Evolutionary conservation across 2,888 invertebrate genomes (phyloP).

Genomic region (Cetonia aurata): DNA sequence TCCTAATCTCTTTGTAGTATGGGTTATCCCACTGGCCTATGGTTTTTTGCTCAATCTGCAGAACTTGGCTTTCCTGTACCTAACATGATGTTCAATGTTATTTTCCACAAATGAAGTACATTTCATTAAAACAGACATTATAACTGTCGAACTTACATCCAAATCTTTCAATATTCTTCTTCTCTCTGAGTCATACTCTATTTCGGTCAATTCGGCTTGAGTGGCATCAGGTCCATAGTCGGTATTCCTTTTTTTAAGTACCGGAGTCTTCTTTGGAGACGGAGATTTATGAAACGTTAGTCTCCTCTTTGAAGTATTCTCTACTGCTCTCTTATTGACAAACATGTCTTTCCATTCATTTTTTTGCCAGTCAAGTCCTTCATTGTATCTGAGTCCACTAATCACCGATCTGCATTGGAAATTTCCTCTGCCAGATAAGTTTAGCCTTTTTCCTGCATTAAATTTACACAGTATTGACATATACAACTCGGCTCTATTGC

Average conservation of each 20-base stretch:
- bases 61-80: not conserved
- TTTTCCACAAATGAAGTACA: not conserved
- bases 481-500: not conserved
- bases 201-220: too few species aligned
- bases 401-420: not conserved
- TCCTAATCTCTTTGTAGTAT: not conserved
- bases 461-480: not conserved
- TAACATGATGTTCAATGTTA: not conserved
- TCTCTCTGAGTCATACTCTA: too few species aligned
- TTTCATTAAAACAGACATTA: too few species aligned
- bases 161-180: too few species aligned
- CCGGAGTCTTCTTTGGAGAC: too few species aligned
- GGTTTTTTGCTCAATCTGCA: not conserved
- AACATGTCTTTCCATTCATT: not conserved
- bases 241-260: too few species aligned
- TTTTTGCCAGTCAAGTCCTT: slow-evolving; percentile 2
- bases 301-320: not conserved
- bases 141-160: too few species aligned
- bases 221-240: too few species aligned
- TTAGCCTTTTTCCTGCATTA: slow-evolving; percentile 1
- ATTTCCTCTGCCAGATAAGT: not conserved
- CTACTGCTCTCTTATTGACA: not conserved
- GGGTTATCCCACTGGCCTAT: not conserved
- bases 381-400: not conserved
- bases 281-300: too few species aligned